Evolutionary conservation across 2,113 vertebrate species (phyloP).

Genomic region (Ammodytes marinus): DNA sequence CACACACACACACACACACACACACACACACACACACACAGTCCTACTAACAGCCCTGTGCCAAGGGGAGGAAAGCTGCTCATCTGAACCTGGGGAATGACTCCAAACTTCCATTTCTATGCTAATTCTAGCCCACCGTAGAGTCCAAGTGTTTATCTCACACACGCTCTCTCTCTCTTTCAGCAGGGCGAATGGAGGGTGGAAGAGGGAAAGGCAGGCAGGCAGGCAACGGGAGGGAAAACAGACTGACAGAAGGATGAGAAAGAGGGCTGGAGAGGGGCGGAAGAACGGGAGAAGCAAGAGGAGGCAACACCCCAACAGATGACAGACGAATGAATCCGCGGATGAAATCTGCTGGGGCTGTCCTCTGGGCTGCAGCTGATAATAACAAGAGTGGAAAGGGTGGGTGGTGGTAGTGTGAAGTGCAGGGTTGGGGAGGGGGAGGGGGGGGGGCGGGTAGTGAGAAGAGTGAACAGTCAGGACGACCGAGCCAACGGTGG

Average conservation of each 20-base stretch:
- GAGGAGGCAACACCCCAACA: conserved; percentile 72
- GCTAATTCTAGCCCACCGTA: conserved; percentile 78
- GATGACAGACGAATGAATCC: conserved; percentile 82
- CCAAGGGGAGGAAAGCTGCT: conserved; percentile 70
- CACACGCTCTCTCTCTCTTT: conserved; percentile 47
- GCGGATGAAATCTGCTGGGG: conserved; percentile 74
- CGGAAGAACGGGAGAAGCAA: conserved; percentile 43
- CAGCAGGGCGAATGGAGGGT: conserved; percentile 46
- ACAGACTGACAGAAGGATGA: conserved; percentile 58
- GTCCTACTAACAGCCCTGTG: conserved; percentile 67
- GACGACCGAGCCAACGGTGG: neutral
- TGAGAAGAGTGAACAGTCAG: conserved; percentile 19
- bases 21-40: conserved; percentile 37
- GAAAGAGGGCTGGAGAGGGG: conserved; percentile 54
- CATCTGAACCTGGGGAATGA: conserved; percentile 80
- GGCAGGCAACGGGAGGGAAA: conserved; percentile 45
- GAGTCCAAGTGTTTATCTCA: conserved; percentile 79
- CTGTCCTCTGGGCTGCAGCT: conserved; percentile 74
- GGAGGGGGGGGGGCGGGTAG: neutral
- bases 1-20: conserved; percentile 14
- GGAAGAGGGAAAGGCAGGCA: conserved; percentile 30
- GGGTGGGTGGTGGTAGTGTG: conserved; percentile 49
- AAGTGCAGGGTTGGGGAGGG: neutral
- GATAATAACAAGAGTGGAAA: conserved; percentile 80
- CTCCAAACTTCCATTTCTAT: conserved; percentile 84